Base-by-base conservation (phyloP, 2,888 invertebrate genomes). In the Abscondita cerata region DNA sequence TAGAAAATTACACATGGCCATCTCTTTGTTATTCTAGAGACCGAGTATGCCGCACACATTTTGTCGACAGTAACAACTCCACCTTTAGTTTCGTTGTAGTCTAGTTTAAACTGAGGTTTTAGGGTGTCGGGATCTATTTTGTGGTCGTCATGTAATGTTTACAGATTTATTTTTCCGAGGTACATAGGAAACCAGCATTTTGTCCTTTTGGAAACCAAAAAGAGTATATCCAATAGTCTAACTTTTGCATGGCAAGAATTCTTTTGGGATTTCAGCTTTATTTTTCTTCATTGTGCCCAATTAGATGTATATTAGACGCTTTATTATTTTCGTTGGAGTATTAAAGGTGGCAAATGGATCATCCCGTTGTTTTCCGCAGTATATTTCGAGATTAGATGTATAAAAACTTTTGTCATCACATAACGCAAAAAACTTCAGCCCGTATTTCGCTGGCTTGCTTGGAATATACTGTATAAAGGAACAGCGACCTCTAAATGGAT, bases 401-500 rank as follows among this genome's bases (percentile, higher is more conserved):
- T 66, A 68, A 65, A 52, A 63, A 8, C 59, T 67, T 53, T 66
- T 62, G 8, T 64, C 53, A 53, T 70, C 67, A 44, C 66, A 67
- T 9, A 64, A 33, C 9, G 61, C 64, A 59, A 25, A 25, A 25
- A 25, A 25, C 25, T 25, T 25, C 65, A 71, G 68, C 40, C 67
- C 68, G 47, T 69, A 67, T 52, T 72, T 69, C 6, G 64, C 68
- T 19, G 71, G 68, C 59, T 69, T 73, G 16, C 59, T 67, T 1
- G 68, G 25, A 25, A 25, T 25, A 25, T 66, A 5, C 65, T 61
- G 19, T 62, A 68, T 25, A 4, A 25, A 25, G 25, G 25, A 25
- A 25, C 25, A 25, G 25, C 25, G 25, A 6, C 6, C 25, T 25
- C 25, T 25, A 25, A 25, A 25, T 25, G 25, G 25, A 25, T 25